These are phyloP conservation scores for Sternarchorhynchus goeldii DNA, from an alignment of 2,797 vertebrate genomes.

Conservation along the genomic window DNA sequence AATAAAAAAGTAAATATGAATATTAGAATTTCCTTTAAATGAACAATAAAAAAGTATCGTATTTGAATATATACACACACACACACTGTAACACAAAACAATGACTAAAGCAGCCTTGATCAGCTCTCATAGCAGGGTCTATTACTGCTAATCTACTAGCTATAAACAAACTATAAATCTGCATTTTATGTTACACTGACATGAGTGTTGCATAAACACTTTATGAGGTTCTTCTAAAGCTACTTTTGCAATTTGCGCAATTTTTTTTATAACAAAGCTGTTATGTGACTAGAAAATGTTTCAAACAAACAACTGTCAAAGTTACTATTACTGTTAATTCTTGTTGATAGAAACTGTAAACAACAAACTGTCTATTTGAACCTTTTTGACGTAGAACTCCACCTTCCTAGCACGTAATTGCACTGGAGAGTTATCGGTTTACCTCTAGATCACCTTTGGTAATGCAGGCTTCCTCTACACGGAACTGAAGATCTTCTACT, in stretches of 20 bases:
- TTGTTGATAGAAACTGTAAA: neutral
- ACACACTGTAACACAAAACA: neutral
- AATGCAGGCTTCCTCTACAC: constrained; percentile 89
- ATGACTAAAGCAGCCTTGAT: neutral
- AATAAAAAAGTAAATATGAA: too few species aligned
- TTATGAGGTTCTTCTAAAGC: too few species aligned
- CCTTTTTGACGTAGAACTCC: neutral
- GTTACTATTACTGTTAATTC: neutral
- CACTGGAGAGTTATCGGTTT: constrained; percentile 58
- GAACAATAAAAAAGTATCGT: neutral
- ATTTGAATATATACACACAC: neutral
- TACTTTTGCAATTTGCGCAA: too few species aligned
- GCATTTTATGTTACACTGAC: too few species aligned
- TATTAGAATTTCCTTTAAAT: too few species aligned
- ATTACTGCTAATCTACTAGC: too few species aligned
- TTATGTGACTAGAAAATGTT: too few species aligned
- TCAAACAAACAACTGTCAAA: neutral
- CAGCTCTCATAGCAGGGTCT: neutral
- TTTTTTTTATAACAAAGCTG: too few species aligned
- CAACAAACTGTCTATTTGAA: neutral
- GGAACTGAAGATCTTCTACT: constrained; percentile 91
- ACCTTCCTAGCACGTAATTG: constrained; percentile 33
- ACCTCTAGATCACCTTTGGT: constrained; percentile 93
- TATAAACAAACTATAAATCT: too few species aligned
- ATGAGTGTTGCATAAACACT: too few species aligned